Evolutionary conservation across 2,888 invertebrate species (phyloP).

Genomic region (Heliconius hortense): DNA sequence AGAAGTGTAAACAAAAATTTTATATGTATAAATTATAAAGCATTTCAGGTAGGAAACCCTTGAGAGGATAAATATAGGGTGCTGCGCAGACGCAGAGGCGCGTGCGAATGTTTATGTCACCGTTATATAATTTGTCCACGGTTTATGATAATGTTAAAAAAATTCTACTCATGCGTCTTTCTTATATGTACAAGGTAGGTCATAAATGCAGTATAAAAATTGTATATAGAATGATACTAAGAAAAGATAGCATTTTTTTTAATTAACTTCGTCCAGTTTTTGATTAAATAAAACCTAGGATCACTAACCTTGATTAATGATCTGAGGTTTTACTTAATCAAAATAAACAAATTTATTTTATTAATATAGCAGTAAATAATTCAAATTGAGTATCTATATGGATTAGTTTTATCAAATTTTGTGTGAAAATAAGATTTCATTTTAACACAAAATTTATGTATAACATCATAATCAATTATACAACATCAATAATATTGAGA

Average conservation of each 20-base stretch:
- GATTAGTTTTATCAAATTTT: too few species aligned
- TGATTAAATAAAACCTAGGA: not conserved
- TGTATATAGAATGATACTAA: not conserved
- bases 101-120: conserved; percentile 67
- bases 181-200: not conserved
- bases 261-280: not conserved
- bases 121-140: conserved; percentile 28
- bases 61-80: conserved; percentile 74
- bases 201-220: too few species aligned
- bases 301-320: too few species aligned
- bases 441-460: too few species aligned
- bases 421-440: not conserved
- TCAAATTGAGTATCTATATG: not conserved
- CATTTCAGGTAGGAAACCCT: conserved; percentile 75
- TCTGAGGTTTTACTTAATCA: too few species aligned
- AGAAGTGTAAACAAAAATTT: conserved; percentile 66
- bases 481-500: not conserved
- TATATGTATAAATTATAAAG: conserved; percentile 74
- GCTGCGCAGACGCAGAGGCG: conserved; percentile 68
- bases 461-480: not conserved
- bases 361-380: not conserved
- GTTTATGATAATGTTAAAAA: conserved; percentile 53
- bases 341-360: not conserved
- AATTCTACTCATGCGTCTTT: not conserved
- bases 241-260: not conserved